Evolutionary conservation across 2,888 invertebrate species (phyloP), one percentile per base, ranked within the genome.

Genomic region (Ellobium chinense): DNA sequence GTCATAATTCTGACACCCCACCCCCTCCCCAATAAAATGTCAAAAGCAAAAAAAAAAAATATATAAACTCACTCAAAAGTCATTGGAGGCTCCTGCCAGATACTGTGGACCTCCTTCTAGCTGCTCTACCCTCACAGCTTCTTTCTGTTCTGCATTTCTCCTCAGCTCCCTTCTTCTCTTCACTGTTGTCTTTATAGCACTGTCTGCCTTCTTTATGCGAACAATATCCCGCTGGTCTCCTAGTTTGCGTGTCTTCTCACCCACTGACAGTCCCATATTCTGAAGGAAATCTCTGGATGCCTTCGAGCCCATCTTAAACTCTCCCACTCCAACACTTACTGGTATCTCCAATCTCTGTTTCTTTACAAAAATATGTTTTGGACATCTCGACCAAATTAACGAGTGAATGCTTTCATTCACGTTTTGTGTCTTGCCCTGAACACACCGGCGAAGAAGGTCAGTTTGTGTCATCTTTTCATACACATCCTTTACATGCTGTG

Each of bases 301-400:
- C n/a, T 37, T 62, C 4, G 78, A 21, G 12, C 72, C 78, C 24
- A 72, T 39, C 29, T 78, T 78, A 46, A 78, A 72, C 34, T 78
- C 78, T 39, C 31, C 78, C 3, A 72, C 70, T 46, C 62, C 60
- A 21, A 78, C 29, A 27, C 37, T 21, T 7, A 62, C 72, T 27
- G 78, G 37, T 27, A 34, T 46, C 2, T 46, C 54, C 1, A 78
- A 37, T 12, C 70, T 54, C 21, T 70, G 34, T 14, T 34, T 56
- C 24, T 24, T 34, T 1, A 46, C 72, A 37, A 72, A 72, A 7
- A 24, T 37, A 29, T 77, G 77, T 37, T 77, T 77, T 0, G 69
- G 77, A 31, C 77, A 69, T 14, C 58, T 0, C 7, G 68, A 54
- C 77, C 69, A 69, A 29, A 77, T 77, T 2, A 77, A 68, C 9